Evolutionary conservation across 1,140 invertebrate genomes (phyloP).

Genomic region (Phocides pigmalion): DNA sequence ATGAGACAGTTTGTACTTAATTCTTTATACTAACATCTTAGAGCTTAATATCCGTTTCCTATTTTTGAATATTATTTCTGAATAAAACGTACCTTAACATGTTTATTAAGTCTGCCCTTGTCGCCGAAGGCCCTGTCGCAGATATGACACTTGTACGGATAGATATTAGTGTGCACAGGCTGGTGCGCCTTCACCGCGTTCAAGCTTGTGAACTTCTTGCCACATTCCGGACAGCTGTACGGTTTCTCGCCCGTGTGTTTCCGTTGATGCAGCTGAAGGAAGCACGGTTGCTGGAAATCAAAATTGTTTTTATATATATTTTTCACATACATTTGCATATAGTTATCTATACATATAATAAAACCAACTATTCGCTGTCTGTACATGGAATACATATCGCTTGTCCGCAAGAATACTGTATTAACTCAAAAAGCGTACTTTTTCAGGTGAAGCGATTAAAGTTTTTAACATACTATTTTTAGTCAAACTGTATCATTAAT

Average conservation of each 20-base stretch:
- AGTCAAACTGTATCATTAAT: too few species aligned
- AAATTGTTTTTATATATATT: not conserved
- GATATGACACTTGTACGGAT: slow-evolving; percentile 26
- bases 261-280: slow-evolving; percentile 35
- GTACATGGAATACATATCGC: too few species aligned
- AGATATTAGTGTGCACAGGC: slow-evolving; percentile 1
- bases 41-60: too few species aligned
- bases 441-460: too few species aligned
- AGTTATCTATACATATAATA: too few species aligned
- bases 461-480: too few species aligned
- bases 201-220: not conserved
- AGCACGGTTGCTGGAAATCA: slow-evolving; percentile 33
- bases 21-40: too few species aligned
- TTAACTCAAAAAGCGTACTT: too few species aligned
- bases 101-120: slow-evolving; percentile 35
- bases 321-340: too few species aligned
- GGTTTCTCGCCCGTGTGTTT: slow-evolving; percentile 42
- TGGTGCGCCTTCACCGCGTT: slow-evolving; percentile 23
- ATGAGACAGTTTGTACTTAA: too few species aligned
- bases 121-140: slow-evolving; percentile 28
- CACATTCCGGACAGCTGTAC: slow-evolving; percentile 31
- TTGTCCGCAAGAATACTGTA: too few species aligned
- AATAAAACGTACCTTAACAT: slow-evolving; percentile 36
- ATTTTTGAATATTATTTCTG: not conserved
- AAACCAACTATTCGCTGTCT: too few species aligned